Evolutionary conservation across 1,140 invertebrate species (phyloP), one percentile per base, ranked within the genome.

Genomic region (Cotesia typhae): DNA sequence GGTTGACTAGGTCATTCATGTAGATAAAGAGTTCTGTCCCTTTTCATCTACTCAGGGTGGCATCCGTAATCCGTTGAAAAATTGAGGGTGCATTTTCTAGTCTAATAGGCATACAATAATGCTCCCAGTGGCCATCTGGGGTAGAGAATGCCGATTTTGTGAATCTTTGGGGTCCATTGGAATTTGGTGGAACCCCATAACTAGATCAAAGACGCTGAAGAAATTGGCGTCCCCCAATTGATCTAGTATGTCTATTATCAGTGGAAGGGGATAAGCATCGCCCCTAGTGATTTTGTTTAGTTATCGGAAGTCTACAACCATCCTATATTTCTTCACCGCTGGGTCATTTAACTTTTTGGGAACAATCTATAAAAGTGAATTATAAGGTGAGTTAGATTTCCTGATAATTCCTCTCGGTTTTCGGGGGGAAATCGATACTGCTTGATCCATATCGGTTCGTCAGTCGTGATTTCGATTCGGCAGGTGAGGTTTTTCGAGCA

Each of bases 1-100:
- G 64, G 17, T 51, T 63, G 2, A 71, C 41, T 3, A 71, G 53
- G 20, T 64, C 60, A 36, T 71, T 87, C 1, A 89, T 79, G 71
- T 55, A 66, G 3, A 73, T 55, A 14, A 61, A 67, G 12, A 65
- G 63, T 68, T 73, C 55, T 51, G 37, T 67, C 17, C 57, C 36
- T 14, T 67, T 61, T 28, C 68, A 20, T 2, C 71, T 60, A 20
- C 7, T 9, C 35, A 68, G 17, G 4, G 67, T 66, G 17, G 35
- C 53, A n/a, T 73, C 60, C 71, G 68, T 73, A 20, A 70, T 47
- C 51, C 69, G 60, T 51, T 64, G 69, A n/a, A 63, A 71, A 28
- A 28, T 52, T 14, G 60, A 41, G 5, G 65, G 59, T 3, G 60
- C 60, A 28, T 51, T 64, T 64, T 71, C 63, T n/a, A 71, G 14